These are phyloP conservation scores for Aphodius granarius DNA, from an alignment of 2,888 invertebrate species.

Conservation along the genomic window DNA sequence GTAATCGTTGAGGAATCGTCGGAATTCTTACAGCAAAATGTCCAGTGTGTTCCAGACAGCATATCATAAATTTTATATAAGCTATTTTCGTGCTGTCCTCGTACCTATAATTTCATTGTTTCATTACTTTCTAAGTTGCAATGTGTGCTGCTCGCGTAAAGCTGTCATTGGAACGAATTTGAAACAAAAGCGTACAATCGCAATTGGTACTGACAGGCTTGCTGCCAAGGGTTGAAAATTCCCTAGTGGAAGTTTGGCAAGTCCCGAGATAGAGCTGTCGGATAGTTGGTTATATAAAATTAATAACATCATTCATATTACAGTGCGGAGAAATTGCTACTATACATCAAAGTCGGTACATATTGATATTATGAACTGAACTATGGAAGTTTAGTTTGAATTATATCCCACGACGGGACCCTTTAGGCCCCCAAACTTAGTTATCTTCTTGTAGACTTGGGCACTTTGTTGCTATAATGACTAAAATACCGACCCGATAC, in stretches of 20 bases:
- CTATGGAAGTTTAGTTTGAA: neutral
- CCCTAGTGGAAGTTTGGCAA: neutral
- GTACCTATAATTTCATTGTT: neutral
- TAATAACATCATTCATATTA: neutral
- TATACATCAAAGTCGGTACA: neutral
- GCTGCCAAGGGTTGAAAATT: neutral
- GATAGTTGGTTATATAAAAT: neutral
- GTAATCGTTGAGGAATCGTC: too few relatives aligned
- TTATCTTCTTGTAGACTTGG: neutral
- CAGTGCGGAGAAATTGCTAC: neutral
- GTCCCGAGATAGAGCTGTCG: neutral
- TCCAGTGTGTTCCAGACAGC: neutral
- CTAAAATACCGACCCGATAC: neutral
- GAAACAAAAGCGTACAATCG: neutral
- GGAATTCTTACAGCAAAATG: neutral
- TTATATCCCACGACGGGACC: neutral
- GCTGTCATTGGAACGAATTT: neutral
- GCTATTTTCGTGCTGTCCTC: neutral
- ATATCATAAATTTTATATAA: neutral
- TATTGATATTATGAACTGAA: neutral
- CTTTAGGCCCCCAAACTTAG: neutral
- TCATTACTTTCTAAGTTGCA: neutral
- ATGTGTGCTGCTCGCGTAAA: neutral
- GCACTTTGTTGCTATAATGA: neutral
- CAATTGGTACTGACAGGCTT: neutral